Base-by-base conservation (phyloP, 2,888 invertebrate species). In the Dasypogon diadema region DNA sequence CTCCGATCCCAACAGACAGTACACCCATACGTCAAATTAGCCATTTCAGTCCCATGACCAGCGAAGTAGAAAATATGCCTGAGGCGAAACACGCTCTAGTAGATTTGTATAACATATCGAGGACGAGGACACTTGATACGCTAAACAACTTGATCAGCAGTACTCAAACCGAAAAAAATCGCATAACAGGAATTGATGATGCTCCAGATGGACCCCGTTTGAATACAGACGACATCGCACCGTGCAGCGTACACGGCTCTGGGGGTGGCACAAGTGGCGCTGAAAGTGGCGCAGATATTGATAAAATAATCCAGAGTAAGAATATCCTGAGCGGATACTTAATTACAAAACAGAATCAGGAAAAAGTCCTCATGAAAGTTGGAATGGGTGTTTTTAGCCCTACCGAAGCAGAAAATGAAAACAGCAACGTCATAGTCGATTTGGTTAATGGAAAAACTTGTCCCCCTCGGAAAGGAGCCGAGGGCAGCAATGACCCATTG, bases 41-140 rank as follows among this genome's bases (percentile, higher is more conserved):
- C 51, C 68, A 51, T 14, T 68, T 55, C 48, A 58, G 18, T 12
- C 56, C 73, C 14, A 10, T 72, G 60, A 63, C 77, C 65, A 78
- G 70, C 75, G 79, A 80, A 18, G 79, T 81, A 42, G 84, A 85
- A 80, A 85, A 85, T 80, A 81, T 84, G 79, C 84, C 84, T 12
- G 82, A 84, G 30, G 84, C 84, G 75, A 85, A 85, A 78, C 81
- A 82, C 21, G 84, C 83, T 1, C 79, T 85, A 22, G 78, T 81
- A 51, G 85, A 85, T 78, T 81, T 85, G 77, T 82, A 82, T 76
- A 80, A 80, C 76, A 80, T 84, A 65, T 81, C 83, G 22, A 75
- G 75, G 63, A 65, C 83, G 22, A 75, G 75, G 63, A 65, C 77
- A 79, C 80, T 54, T 46, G 68, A 70, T 73, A 58, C 58, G 14